These are phyloP conservation scores for Alethe castanea DNA, from an alignment of 2,113 vertebrate genomes.

Conservation along the genomic window DNA sequence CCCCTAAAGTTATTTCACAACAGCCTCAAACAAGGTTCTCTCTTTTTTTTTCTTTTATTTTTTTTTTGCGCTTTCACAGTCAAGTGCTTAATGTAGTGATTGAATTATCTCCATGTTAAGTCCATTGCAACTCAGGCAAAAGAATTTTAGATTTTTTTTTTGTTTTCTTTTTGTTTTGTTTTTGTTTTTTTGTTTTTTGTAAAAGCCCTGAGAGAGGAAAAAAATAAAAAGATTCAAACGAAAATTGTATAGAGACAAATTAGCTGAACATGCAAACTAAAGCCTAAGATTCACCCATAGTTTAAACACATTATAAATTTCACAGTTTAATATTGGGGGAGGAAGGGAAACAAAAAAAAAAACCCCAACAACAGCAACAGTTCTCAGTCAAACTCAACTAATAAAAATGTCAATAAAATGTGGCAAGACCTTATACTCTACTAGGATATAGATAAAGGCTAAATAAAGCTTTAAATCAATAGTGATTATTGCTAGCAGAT, in stretches of 20 bases:
- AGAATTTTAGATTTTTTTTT: conserved; percentile 74
- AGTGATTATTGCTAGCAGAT: conserved; percentile 86
- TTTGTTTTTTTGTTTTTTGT: conserved; percentile 66
- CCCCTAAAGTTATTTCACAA: conserved; percentile 33
- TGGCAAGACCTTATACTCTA: conserved; percentile 81
- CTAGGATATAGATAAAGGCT: conserved; percentile 79
- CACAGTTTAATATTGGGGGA: conserved; percentile 90
- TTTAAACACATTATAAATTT: conserved; percentile 90
- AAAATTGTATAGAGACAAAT: conserved; percentile 80
- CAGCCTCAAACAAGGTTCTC: conserved; percentile 42
- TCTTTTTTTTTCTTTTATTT: conserved; percentile 25
- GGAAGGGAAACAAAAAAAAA: conserved; percentile 29
- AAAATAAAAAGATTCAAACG: conserved; percentile 75
- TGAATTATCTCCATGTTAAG: conserved; percentile 79
- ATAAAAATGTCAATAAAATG: conserved; percentile 78
- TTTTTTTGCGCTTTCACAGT: conserved; percentile 83
- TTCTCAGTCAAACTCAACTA: conserved; percentile 81
- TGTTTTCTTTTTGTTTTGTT: conserved; percentile 53
- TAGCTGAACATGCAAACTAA: conserved; percentile 94
- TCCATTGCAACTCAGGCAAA: conserved; percentile 86
- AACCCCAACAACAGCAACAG: conserved; percentile 65
- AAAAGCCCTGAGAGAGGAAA: conserved; percentile 96
- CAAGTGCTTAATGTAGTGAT: conserved; percentile 96
- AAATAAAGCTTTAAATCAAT: conserved; percentile 95
- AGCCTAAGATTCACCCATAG: conserved; percentile 94